phyloP scores from a whole-genome alignment of 2,113 vertebrate genomes.

The Urocynchramus pylzowi region DNA sequence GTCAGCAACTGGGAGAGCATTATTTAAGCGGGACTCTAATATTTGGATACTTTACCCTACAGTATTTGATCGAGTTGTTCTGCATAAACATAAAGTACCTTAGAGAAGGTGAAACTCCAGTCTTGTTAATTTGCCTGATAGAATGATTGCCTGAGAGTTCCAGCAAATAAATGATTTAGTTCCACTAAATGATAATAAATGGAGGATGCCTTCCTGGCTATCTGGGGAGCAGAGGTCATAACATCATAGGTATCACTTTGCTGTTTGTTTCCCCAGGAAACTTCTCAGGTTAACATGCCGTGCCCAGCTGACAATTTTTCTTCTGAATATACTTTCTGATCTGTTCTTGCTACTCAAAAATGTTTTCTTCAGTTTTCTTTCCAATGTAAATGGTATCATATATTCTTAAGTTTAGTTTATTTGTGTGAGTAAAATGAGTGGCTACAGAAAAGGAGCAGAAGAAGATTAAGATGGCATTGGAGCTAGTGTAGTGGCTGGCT shows the following conservation, averaged over 20 bases:
- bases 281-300: not conserved
- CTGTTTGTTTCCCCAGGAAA: not conserved
- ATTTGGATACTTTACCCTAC: not conserved
- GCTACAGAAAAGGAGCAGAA: not conserved
- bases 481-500: not conserved
- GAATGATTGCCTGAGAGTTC: not conserved
- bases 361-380: not conserved
- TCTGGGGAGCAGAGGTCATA: not conserved
- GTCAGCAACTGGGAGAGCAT: not conserved
- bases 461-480: not conserved
- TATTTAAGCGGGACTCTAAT: not conserved
- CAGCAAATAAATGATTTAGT: not conserved
- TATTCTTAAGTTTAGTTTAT: not conserved
- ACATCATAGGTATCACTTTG: not conserved
- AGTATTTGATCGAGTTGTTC: not conserved
- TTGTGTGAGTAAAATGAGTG: not conserved
- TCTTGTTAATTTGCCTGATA: not conserved
- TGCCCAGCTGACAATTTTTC: not conserved
- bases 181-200: not conserved
- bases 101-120: not conserved
- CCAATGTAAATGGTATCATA: not conserved
- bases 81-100: not conserved
- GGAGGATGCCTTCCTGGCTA: not conserved
- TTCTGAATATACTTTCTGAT: not conserved
- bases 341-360: not conserved